A percentile compares a stretch with the other conserved stretches of the same genome.
phyloP scores from a whole-genome alignment of 2,113 vertebrate species.

The Platichthys stellatus region DNA sequence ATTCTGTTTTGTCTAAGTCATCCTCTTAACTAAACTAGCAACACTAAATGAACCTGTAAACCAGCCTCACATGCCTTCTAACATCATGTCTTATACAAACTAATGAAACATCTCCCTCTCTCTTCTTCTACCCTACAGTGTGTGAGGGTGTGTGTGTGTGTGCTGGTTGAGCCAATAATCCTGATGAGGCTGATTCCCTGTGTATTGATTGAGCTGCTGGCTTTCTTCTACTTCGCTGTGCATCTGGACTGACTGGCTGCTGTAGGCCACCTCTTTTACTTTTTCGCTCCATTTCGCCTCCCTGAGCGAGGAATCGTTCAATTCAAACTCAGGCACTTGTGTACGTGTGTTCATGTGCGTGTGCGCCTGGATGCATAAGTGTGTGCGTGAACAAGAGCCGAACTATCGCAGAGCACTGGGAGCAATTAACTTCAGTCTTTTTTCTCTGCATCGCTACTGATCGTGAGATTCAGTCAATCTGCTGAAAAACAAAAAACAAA shows the following conservation, averaged over 20 bases:
- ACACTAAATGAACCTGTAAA: background rate
- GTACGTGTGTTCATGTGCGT: conserved; percentile 13
- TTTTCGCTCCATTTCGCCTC: conserved; percentile 54
- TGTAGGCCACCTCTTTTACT: conserved; percentile 67
- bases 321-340: conserved; percentile 25
- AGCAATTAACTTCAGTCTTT: conserved; percentile 79
- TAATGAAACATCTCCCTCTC: background rate
- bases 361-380: background rate
- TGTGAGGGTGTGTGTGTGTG: conserved; percentile 6
- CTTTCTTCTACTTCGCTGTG: conserved; percentile 66
- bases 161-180: conserved; percentile 73
- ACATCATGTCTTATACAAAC: conserved; percentile 8
- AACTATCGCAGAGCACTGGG: conserved; percentile 72
- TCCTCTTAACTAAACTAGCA: conserved; percentile 23
- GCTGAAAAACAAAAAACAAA: conserved; percentile 59
- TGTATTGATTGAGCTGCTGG: conserved; percentile 75
- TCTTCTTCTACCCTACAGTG: background rate
- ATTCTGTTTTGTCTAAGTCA: background rate
- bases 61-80: background rate
- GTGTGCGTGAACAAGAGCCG: conserved; percentile 36
- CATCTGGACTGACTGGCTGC: conserved; percentile 76
- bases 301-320: conserved; percentile 43
- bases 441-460: conserved; percentile 57
- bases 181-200: conserved; percentile 73
- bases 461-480: conserved; percentile 62